These are phyloP conservation scores for Pogonus chalceus DNA, from an alignment of 1,140 invertebrate genomes.

Conservation along the genomic window DNA sequence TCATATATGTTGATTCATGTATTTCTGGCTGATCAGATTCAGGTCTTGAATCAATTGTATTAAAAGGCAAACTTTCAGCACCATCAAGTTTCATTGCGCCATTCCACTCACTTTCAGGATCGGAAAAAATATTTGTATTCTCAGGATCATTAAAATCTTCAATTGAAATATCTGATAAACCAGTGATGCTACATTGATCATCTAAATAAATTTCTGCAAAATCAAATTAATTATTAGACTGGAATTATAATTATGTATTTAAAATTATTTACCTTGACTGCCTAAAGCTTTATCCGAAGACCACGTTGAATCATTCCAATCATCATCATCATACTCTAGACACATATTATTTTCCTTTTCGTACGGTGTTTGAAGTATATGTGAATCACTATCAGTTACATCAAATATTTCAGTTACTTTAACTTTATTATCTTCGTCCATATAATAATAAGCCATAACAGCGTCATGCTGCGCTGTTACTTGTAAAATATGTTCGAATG, in stretches of 20 bases:
- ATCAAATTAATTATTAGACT: too few relatives aligned
- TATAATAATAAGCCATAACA: constrained; percentile 82
- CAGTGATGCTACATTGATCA: constrained; percentile 27
- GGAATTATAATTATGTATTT: too few relatives aligned
- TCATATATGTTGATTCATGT: background rate
- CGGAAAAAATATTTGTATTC: constrained; percentile 41
- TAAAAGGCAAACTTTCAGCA: constrained; percentile 18
- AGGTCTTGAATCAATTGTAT: constrained; percentile 31
- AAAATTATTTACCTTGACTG: constrained; percentile 18
- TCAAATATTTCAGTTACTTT: constrained; percentile 83
- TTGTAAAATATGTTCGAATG: constrained; percentile 78
- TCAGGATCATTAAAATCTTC: constrained; percentile 37
- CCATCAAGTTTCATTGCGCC: constrained; percentile 33
- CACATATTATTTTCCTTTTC: constrained; percentile 38
- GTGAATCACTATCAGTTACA: constrained; percentile 55
- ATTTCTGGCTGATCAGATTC: constrained; percentile 38
- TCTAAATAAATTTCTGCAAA: constrained; percentile 13
- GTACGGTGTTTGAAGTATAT: constrained; percentile 34
- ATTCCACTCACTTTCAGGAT: constrained; percentile 48
- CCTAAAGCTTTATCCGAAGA: background rate
- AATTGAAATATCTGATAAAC: constrained; percentile 36
- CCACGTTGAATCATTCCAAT: constrained; percentile 40
- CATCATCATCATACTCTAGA: constrained; percentile 40
- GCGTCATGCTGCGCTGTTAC: constrained; percentile 77
- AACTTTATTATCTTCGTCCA: constrained; percentile 74